Conservation (phyloP, 2,113 vertebrate genomes). For the Mirza zaza region DNA sequence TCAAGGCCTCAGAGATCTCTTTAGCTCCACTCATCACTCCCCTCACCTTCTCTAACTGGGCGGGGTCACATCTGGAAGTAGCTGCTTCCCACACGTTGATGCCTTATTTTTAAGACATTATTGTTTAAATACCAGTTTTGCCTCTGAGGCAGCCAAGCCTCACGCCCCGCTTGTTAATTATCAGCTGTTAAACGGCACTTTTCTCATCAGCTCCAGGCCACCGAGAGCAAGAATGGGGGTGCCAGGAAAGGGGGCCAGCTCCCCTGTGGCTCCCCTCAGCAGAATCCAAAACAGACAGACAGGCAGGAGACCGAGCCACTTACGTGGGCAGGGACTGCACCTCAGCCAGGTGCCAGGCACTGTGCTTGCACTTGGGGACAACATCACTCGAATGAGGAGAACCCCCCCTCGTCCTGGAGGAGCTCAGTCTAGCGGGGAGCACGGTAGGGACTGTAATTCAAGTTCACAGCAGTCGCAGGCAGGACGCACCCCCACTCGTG, state of each 20-base stretch:
- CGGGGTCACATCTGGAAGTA: neutral
- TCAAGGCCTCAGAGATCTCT: neutral
- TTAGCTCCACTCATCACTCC: neutral
- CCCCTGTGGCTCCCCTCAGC: neutral
- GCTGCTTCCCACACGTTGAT: conserved; percentile 55
- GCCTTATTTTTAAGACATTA: conserved; percentile 39
- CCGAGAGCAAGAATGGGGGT: neutral
- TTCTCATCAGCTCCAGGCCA: neutral
- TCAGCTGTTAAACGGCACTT: conserved; percentile 25
- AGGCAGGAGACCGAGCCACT: neutral
- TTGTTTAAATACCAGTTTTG: conserved; percentile 72
- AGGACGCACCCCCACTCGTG: neutral
- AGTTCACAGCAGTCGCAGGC: neutral
- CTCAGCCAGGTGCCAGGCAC: neutral
- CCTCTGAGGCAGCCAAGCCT: conserved; percentile 45
- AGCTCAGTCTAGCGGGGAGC: neutral
- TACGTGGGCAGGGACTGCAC: too few relatives aligned
- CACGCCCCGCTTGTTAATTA: conserved; percentile 19
- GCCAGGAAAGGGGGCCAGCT: neutral
- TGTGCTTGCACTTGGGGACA: neutral
- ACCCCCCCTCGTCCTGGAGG: neutral
- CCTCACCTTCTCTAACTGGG: neutral
- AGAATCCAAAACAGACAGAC: neutral
- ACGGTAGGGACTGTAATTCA: neutral
- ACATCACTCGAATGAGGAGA: neutral